Evolutionary conservation across 2,797 vertebrate species (phyloP).

Genomic region (Ctenopoma kingsleyae): DNA sequence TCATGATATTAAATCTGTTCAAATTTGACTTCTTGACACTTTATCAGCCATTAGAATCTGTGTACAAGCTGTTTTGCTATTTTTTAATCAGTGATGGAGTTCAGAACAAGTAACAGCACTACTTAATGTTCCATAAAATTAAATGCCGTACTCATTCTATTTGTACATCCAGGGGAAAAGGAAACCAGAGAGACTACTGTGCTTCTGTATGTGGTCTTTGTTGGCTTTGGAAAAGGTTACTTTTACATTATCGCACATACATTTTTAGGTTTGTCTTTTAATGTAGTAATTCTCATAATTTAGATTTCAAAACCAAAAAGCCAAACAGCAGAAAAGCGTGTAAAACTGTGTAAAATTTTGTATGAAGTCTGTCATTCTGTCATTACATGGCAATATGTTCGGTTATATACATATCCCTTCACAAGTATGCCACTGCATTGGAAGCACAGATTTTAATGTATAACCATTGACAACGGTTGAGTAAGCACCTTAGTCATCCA

Average conservation of each 20-base stretch:
- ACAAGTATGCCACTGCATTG: not conserved
- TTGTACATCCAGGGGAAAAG: not conserved
- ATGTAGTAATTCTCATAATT: too few relatives aligned
- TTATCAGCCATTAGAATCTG: constrained; percentile 1
- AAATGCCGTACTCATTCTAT: constrained; percentile 15
- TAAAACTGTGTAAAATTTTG: too few relatives aligned
- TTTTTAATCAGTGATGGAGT: constrained; percentile 19
- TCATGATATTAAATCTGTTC: constrained; percentile 9
- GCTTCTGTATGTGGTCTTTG: not conserved
- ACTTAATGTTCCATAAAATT: constrained; percentile 35
- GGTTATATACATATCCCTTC: not conserved
- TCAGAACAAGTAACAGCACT: constrained; percentile 17
- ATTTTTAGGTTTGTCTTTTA: too few relatives aligned
- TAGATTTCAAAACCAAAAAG: too few relatives aligned
- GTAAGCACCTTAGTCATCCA: not conserved
- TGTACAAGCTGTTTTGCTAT: constrained; percentile 12
- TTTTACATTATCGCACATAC: not conserved
- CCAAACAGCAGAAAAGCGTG: too few relatives aligned
- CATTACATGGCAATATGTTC: not conserved
- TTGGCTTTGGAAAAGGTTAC: constrained; percentile 16
- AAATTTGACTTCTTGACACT: not conserved
- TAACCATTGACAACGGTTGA: not conserved
- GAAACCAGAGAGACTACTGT: not conserved
- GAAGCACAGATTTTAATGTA: not conserved
- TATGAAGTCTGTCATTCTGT: too few relatives aligned